A percentile compares a stretch with the other conserved stretches of the same genome.
Conservation (phyloP, 1,140 invertebrate species). For the Conus betulinus region DNA sequence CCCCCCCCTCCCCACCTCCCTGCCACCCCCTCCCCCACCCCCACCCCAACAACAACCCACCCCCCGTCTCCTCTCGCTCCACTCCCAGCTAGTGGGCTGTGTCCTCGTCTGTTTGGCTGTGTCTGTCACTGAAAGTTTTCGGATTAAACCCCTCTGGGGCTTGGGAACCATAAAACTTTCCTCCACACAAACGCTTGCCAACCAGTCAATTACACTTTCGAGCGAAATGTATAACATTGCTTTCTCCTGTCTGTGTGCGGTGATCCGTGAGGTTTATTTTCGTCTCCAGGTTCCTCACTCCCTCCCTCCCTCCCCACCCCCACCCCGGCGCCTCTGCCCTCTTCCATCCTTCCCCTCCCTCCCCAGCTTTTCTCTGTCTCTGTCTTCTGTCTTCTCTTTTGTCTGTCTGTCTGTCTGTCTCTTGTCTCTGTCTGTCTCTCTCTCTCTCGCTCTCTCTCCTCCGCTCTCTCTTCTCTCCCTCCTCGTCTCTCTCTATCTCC, state of each 20-base stretch:
- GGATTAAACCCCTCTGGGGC: background rate
- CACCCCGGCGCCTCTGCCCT: no score
- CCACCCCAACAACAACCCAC: no score
- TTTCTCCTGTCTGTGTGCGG: background rate
- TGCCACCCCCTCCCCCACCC: no score
- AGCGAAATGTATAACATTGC: background rate
- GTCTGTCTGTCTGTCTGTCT: constrained; percentile 28
- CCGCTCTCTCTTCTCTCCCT: background rate
- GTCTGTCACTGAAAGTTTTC: constrained; percentile 21
- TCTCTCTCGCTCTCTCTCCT: constrained; percentile 16
- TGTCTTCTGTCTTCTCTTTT: background rate
- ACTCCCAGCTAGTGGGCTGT: background rate
- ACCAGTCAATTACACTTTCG: background rate
- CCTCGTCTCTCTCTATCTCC: constrained; percentile 4
- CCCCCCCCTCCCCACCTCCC: no score
- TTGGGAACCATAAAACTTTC: background rate
- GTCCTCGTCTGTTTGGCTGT: constrained; percentile 8
- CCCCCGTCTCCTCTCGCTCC: background rate
- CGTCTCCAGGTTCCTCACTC: no score
- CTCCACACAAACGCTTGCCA: background rate
- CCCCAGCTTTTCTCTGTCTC: no score
- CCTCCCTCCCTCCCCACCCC: no score
- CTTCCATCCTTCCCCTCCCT: no score
- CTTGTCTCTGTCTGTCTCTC: background rate
- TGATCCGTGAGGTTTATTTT: background rate